A percentile compares a stretch with the other conserved stretches of the same genome.
phyloP scores from a whole-genome alignment of 2,113 vertebrate genomes.

The Oryzias woworae region DNA sequence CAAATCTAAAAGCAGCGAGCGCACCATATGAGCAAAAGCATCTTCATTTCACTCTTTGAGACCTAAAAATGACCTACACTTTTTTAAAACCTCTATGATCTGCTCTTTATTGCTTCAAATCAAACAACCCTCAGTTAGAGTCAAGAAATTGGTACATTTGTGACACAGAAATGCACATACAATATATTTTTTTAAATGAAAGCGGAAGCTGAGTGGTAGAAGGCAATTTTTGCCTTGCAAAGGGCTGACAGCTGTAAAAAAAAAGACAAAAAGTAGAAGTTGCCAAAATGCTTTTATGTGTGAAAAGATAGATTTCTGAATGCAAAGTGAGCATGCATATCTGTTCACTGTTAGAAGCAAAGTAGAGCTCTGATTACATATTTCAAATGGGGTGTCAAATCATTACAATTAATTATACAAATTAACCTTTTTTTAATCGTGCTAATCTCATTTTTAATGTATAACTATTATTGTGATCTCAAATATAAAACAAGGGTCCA shows the following conservation, averaged over 20 bases:
- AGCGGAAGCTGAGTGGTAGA: slow-evolving; percentile 61
- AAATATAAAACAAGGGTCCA: no score
- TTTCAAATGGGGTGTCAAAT: no score
- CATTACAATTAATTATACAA: no score
- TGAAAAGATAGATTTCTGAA: slow-evolving; percentile 69
- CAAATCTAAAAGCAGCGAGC: slow-evolving; percentile 27
- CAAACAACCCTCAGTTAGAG: no score
- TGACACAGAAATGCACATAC: no score
- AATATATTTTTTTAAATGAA: no score
- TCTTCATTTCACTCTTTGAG: slow-evolving; percentile 17
- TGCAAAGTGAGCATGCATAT: slow-evolving; percentile 45
- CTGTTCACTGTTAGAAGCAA: slow-evolving; percentile 38
- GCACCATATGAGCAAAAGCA: neutral
- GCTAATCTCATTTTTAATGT: no score
- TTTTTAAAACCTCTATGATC: slow-evolving; percentile 4
- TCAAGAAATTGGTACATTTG: no score
- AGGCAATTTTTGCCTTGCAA: slow-evolving; percentile 75
- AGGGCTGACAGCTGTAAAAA: slow-evolving; percentile 60
- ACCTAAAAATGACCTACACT: slow-evolving; percentile 15
- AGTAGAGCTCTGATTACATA: slow-evolving; percentile 24
- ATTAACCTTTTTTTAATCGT: no score
- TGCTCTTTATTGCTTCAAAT: no score
- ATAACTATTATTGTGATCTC: no score
- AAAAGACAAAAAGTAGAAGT: slow-evolving; percentile 56
- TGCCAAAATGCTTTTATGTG: slow-evolving; percentile 72